Percentiles rank a stretch among this genome's conserved stretches.
Conservation (phyloP, 2,113 vertebrate genomes). For the Psilopsiagon aymara region DNA sequence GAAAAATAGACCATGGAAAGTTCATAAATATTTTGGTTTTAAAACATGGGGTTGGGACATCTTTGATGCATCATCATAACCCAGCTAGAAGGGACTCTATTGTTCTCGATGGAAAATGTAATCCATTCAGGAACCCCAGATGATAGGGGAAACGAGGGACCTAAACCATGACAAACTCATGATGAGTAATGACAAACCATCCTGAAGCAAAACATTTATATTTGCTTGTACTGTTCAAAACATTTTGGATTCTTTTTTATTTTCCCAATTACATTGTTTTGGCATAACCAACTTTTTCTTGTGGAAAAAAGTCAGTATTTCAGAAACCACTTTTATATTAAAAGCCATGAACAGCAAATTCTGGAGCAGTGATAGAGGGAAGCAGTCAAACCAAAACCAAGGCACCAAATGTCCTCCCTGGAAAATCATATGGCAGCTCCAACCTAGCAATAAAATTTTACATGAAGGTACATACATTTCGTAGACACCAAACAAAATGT, state of each 20-base stretch:
- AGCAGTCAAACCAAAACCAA: neutral
- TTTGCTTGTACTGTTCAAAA: neutral
- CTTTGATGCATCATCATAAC: neutral
- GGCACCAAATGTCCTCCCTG: neutral
- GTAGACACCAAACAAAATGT: neutral
- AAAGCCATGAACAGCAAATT: neutral
- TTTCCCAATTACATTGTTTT: slow-evolving; percentile 37
- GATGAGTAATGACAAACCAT: neutral
- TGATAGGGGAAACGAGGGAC: neutral
- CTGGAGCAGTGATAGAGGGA: neutral
- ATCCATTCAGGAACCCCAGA: neutral
- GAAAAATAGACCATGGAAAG: neutral
- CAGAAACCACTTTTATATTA: slow-evolving; percentile 6
- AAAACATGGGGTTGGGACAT: neutral
- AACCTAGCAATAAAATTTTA: neutral
- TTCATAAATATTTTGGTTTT: slow-evolving; percentile 13
- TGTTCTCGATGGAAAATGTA: slow-evolving; percentile 20
- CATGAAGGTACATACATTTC: neutral
- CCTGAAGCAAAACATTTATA: slow-evolving; percentile 6
- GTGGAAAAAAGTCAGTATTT: neutral
- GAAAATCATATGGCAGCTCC: neutral
- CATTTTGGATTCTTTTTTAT: neutral
- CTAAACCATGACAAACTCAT: slow-evolving; percentile 3
- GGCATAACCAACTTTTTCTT: slow-evolving; percentile 26
- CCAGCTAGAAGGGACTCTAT: neutral